phyloP scores from a whole-genome alignment of 2,888 invertebrate genomes.

The Rapana venosa region DNA sequence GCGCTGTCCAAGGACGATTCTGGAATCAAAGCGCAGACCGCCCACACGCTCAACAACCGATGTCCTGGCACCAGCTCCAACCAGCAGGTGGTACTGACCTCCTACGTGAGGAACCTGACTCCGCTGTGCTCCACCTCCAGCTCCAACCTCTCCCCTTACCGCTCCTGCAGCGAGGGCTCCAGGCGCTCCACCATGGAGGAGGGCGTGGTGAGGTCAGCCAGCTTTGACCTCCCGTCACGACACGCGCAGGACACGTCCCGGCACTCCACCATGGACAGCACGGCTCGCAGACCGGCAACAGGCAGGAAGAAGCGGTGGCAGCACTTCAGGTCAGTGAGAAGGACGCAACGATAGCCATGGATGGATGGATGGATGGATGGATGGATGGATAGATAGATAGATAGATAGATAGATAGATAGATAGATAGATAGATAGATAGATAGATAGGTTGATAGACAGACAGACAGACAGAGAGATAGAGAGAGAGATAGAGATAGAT shows the following conservation, averaged over 20 bases:
- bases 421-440: slow-evolving; percentile 6
- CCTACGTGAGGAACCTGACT: slow-evolving; percentile 22
- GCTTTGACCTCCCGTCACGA: neutral
- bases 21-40: neutral
- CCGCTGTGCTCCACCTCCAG: slow-evolving; percentile 6
- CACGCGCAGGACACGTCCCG: neutral
- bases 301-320: slow-evolving; percentile 39
- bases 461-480: neutral
- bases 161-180: neutral
- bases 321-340: slow-evolving; percentile 10
- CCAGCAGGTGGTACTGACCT: slow-evolving; percentile 2
- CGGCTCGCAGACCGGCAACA: neutral
- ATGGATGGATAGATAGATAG: neutral
- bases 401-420: slow-evolving; percentile 22
- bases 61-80: neutral
- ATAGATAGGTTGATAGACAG: neutral
- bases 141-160: neutral
- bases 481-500: neutral
- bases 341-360: neutral
- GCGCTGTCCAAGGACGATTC: neutral
- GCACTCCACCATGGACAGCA: neutral
- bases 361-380: neutral
- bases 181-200: slow-evolving; percentile 17
- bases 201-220: neutral
- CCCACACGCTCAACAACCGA: neutral